Percentiles rank a stretch among this genome's conserved stretches.
These are phyloP conservation scores for Rhyacophila evoluta DNA, from an alignment of 2,888 invertebrate genomes.

Conservation along the genomic window DNA sequence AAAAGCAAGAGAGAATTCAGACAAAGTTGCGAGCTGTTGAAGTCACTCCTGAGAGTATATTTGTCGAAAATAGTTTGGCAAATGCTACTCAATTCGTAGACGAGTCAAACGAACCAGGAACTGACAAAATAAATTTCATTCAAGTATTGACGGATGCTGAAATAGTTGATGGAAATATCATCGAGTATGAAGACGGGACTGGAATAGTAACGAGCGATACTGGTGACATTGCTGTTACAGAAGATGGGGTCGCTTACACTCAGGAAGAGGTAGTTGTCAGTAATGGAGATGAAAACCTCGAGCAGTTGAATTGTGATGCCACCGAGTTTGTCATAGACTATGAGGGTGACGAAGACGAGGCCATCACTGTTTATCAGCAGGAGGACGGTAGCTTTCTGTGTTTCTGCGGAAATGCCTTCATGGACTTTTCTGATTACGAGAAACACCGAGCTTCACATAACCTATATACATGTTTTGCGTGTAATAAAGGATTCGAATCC, in stretches of 20 bases:
- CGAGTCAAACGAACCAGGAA: not conserved
- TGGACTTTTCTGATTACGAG: slow-evolving; percentile 63
- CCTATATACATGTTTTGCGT: slow-evolving; percentile 61
- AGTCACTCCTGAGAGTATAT: not conserved
- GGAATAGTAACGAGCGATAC: slow-evolving; percentile 19
- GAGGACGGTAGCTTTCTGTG: slow-evolving; percentile 65
- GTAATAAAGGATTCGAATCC: slow-evolving; percentile 67
- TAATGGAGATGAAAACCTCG: slow-evolving; percentile 59
- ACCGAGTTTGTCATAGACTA: slow-evolving; percentile 66
- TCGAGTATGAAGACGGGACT: slow-evolving; percentile 39
- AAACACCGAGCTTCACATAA: slow-evolving; percentile 65
- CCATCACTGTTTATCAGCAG: slow-evolving; percentile 63
- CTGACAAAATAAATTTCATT: slow-evolving; percentile 42
- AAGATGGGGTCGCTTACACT: slow-evolving; percentile 59
- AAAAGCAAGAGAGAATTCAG: too few relatives aligned
- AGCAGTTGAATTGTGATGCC: slow-evolving; percentile 63
- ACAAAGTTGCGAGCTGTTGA: not conserved
- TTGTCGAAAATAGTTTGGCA: not conserved
- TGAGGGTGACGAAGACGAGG: slow-evolving; percentile 65
- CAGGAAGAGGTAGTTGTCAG: slow-evolving; percentile 64
- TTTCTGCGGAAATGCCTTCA: slow-evolving; percentile 66
- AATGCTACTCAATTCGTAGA: not conserved
- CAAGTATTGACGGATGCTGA: slow-evolving; percentile 40
- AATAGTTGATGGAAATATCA: slow-evolving; percentile 33
- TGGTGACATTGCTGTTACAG: slow-evolving; percentile 50